Percentiles rank a stretch among this genome's conserved stretches.
Evolutionary conservation across 23 tunicate species (phyloP).

Genomic region (Trididemnum clinides): DNA sequence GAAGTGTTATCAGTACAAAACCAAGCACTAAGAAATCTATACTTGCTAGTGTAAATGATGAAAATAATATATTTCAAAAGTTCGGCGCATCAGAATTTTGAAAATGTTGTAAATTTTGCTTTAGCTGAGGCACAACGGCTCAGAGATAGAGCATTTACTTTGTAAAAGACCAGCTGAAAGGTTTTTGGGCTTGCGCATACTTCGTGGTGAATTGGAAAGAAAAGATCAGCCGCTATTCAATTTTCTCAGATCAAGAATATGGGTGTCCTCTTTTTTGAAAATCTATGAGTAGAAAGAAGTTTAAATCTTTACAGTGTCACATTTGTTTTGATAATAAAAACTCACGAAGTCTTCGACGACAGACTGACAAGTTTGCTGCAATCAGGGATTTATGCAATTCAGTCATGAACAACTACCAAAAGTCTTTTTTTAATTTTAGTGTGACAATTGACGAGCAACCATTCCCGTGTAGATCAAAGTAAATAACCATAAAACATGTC

Average conservation of each 20-base stretch:
- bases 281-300: conserved; percentile 9
- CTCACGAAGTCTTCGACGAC: no score
- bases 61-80: no score
- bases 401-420: conserved; percentile 4
- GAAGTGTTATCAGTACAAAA: no score
- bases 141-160: not conserved
- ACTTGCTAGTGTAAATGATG: no score
- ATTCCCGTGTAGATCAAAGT: conserved; percentile 3
- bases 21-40: no score
- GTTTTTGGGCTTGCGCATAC: conserved; percentile 6
- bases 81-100: no score
- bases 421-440: not conserved
- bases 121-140: not conserved
- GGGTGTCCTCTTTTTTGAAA: not conserved
- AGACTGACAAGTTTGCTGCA: no score
- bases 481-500: not conserved
- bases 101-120: no score
- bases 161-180: not conserved
- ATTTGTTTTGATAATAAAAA: no score
- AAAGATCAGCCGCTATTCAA: conserved; percentile 10
- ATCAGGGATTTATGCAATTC: not conserved
- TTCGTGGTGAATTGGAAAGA: not conserved
- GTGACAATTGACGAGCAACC: conserved; percentile 11
- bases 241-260: conserved; percentile 4
- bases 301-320: not conserved